Base-by-base conservation (phyloP, 2,113 vertebrate genomes). In the Origma solitaria region DNA sequence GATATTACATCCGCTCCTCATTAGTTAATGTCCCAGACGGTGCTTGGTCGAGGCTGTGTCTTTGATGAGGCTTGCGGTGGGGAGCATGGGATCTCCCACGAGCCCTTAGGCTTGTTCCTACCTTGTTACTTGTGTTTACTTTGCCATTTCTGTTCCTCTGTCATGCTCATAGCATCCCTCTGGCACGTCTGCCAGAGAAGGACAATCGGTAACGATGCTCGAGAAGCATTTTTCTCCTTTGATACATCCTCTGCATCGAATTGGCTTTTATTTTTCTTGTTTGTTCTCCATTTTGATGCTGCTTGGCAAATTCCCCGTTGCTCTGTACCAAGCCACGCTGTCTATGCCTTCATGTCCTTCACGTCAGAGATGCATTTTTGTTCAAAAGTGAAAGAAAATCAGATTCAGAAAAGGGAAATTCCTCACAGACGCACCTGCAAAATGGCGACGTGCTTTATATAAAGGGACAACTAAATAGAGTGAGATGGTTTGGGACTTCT, bases 221-320 rank as follows among this genome's bases (percentile, higher is more conserved):
- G 4, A 86, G 66, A 87, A 91, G 57, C 11, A 18, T 77, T 86
- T 91, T 80, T 62, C 33, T 76, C 31, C 50, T 87, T 82, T 87
- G 83, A 83, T 82, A 88, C 70, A 60, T 84, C 71, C 28, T 64
- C 54, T 62, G 42, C 58, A n/a, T 88, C 77, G 85, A 82, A 82
- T 66, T 71, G 38, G 25, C 78, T 94, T 95, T 96, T 90, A 51
- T 91, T 96, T 95, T 76, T 76, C 81, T 51, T 76, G 56, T 69
- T 88, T 95, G 53, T 42, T 91, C 54, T 88, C 71, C 28, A 6
- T 78, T 70, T 68, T 65, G 33, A 57, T 22, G 20, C 58, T 37
- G 10, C 44, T 65, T 13, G 13, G 66, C 27, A 51, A 93, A 75
- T 92, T 93, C 77, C 50, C 69, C 2, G 0, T 51, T 88, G 76